Percentiles rank a stretch among this genome's conserved stretches.
These are phyloP conservation scores for Ips nitidus DNA, from an alignment of 1,140 invertebrate species.

Conservation along the genomic window DNA sequence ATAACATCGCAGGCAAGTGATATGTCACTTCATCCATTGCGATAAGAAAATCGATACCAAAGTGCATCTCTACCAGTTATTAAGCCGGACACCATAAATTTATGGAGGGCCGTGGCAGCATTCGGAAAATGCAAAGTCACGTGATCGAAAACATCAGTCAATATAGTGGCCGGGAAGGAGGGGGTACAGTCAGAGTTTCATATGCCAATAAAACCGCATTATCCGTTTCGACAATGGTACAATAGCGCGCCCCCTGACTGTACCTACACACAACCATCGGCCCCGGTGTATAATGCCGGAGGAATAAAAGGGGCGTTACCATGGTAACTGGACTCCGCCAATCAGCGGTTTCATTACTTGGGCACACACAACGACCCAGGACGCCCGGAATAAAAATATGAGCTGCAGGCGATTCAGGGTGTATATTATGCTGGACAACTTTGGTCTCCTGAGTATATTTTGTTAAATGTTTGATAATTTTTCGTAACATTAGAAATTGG, in stretches of 20 bases:
- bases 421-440: conserved; percentile 2
- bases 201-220: conserved; percentile 15
- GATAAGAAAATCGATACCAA: too few species aligned
- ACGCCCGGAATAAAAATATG: conserved; percentile 43
- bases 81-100: background rate
- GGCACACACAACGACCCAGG: conserved; percentile 38
- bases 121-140: conserved; percentile 1
- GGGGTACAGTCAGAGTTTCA: conserved; percentile 3
- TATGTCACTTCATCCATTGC: too few species aligned
- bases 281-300: conserved; percentile 39
- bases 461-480: too few species aligned
- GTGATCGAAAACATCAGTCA: conserved; percentile 7
- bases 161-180: background rate
- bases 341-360: conserved; percentile 49
- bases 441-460: too few species aligned
- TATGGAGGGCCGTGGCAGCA: background rate
- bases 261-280: conserved; percentile 13
- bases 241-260: conserved; percentile 8
- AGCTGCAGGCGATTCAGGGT: conserved; percentile 36
- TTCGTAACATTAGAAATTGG: too few species aligned
- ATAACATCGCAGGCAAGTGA: too few species aligned
- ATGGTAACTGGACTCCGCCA: conserved; percentile 49
- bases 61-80: too few species aligned
- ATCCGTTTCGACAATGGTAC: conserved; percentile 5
- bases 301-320: conserved; percentile 49